These are phyloP conservation scores for Sweltsa coloradensis DNA, from an alignment of 1,140 invertebrate species.

Conservation along the genomic window DNA sequence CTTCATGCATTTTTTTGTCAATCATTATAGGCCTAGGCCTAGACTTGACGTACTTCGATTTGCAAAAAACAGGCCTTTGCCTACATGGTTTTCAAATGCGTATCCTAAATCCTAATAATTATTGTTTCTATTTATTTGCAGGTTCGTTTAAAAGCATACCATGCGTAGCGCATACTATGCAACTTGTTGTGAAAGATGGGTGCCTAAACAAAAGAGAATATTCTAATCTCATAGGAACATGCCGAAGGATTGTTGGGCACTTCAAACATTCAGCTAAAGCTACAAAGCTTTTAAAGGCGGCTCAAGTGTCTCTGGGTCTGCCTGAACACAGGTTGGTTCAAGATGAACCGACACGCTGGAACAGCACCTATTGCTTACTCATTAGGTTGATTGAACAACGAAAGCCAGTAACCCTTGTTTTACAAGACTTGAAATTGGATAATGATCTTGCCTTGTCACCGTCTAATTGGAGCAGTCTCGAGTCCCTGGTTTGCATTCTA, in stretches of 20 bases:
- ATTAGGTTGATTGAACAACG: background rate
- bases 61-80: no score
- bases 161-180: background rate
- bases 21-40: no score
- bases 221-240: background rate
- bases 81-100: no score
- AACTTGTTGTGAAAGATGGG: background rate
- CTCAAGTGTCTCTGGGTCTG: background rate
- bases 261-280: background rate
- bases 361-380: background rate
- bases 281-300: background rate
- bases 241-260: background rate
- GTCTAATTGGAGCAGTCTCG: no score
- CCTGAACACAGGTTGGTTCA: background rate
- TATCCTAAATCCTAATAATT: no score
- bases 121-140: no score
- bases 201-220: background rate
- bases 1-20: no score
- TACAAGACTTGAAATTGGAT: no score
- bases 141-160: background rate
- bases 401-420: no score
- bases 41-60: no score
- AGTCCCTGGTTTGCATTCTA: no score
- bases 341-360: constrained; percentile 3
- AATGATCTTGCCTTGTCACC: no score